These are phyloP conservation scores for Gopherus evgoodei DNA, from an alignment of 2,113 vertebrate genomes.

Conservation along the genomic window DNA sequence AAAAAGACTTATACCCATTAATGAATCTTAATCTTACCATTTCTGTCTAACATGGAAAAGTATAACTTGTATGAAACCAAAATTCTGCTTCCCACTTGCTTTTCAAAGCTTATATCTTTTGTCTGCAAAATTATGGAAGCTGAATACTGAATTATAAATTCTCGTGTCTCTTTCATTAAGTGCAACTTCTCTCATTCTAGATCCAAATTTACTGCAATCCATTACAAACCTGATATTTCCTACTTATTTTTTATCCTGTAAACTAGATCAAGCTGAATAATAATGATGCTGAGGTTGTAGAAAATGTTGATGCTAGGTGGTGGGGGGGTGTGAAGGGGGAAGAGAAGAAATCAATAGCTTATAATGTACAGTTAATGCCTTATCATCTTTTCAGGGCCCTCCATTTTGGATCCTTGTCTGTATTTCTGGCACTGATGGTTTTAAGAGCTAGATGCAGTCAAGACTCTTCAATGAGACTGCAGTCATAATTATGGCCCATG, in stretches of 20 bases:
- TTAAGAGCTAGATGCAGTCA: neutral
- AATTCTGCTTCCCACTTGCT: constrained; percentile 12
- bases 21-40: neutral
- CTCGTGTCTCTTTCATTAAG: neutral
- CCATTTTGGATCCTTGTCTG: neutral
- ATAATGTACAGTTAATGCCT: neutral
- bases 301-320: neutral
- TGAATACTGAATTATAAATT: neutral
- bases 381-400: neutral
- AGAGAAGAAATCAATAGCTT: neutral
- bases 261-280: neutral
- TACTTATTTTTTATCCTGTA: neutral
- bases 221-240: neutral
- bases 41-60: neutral
- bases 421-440: neutral
- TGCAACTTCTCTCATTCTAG: neutral
- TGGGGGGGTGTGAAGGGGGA: fast-evolving
- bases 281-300: neutral
- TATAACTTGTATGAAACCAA: neutral
- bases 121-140: neutral
- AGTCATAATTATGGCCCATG: fast-evolving
- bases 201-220: neutral
- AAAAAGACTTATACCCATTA: neutral
- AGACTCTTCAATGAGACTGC: neutral
- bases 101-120: constrained; percentile 3